Percentiles rank a stretch among this genome's conserved stretches.
These are phyloP conservation scores for Kryphioiulus occultus DNA, from an alignment of 2,888 invertebrate genomes.

Conservation along the genomic window DNA sequence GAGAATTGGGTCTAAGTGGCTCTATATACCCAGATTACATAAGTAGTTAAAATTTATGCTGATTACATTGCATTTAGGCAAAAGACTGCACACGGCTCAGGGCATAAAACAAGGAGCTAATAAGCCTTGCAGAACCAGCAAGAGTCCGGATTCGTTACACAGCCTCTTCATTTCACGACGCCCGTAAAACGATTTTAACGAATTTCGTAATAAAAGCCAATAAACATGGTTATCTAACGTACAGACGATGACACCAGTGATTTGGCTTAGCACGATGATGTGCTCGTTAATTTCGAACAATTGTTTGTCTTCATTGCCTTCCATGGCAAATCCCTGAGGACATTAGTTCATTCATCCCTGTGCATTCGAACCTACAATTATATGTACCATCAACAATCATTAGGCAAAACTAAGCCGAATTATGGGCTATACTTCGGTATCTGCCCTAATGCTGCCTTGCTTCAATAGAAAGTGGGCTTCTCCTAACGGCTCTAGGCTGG, in stretches of 20 bases:
- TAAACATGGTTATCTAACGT: not conserved
- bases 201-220: not conserved
- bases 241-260: not conserved
- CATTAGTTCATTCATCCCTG: not conserved
- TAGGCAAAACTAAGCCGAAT: not conserved
- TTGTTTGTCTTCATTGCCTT: not conserved
- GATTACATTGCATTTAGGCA: constrained; percentile 25
- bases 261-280: constrained; percentile 11
- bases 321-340: not conserved
- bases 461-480: too few species aligned
- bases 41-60: constrained; percentile 35
- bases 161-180: not conserved
- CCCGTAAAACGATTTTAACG: not conserved
- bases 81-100: not conserved
- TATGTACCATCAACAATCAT: constrained; percentile 8
- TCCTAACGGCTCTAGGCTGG: too few species aligned
- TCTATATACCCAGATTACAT: not conserved
- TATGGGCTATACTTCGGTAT: too few species aligned
- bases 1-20: constrained; percentile 6
- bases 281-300: constrained; percentile 18
- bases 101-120: constrained; percentile 31
- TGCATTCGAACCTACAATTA: not conserved
- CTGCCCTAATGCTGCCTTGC: too few species aligned
- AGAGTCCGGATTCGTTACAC: not conserved
- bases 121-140: not conserved